Evolutionary conservation across 2,888 invertebrate species (phyloP).

Genomic region (Andrena minutula): DNA sequence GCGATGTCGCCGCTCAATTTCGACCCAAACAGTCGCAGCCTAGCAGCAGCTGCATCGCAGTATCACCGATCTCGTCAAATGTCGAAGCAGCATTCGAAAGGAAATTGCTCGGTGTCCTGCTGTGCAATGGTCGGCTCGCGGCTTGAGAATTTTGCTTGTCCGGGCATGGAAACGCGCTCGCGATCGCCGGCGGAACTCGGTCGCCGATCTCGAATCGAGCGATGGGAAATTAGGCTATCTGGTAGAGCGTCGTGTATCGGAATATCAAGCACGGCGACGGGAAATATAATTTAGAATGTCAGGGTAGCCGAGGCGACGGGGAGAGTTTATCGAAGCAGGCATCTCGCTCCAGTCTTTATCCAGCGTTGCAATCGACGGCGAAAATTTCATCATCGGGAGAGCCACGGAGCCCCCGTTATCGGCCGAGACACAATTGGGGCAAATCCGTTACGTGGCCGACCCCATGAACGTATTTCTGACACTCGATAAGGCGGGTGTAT

Average conservation of each 20-base stretch:
- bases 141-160: neutral
- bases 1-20: slow-evolving; percentile 23
- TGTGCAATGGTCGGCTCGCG: neutral
- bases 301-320: slow-evolving; percentile 9
- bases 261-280: neutral
- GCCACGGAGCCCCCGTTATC: slow-evolving; percentile 43
- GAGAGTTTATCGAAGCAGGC: slow-evolving; percentile 8
- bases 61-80: slow-evolving; percentile 72
- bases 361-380: slow-evolving; percentile 33
- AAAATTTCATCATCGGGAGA: slow-evolving; percentile 48
- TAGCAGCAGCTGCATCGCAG: slow-evolving; percentile 20
- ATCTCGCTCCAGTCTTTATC: slow-evolving; percentile 31
- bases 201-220: neutral
- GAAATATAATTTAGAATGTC: slow-evolving; percentile 32
- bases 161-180: neutral
- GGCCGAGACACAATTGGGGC: slow-evolving; percentile 65
- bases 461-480: slow-evolving; percentile 50
- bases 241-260: neutral
- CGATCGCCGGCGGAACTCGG: neutral
- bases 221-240: slow-evolving; percentile 36
- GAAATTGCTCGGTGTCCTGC: slow-evolving; percentile 35
- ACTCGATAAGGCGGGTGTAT: slow-evolving; percentile 52
- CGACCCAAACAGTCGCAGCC: neutral
- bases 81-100: slow-evolving; percentile 73
- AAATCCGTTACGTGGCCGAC: slow-evolving; percentile 53